A percentile compares a stretch with the other conserved stretches of the same genome.
phyloP scores from a whole-genome alignment of 2,888 invertebrate genomes.

The Protophormia terraenovae region DNA sequence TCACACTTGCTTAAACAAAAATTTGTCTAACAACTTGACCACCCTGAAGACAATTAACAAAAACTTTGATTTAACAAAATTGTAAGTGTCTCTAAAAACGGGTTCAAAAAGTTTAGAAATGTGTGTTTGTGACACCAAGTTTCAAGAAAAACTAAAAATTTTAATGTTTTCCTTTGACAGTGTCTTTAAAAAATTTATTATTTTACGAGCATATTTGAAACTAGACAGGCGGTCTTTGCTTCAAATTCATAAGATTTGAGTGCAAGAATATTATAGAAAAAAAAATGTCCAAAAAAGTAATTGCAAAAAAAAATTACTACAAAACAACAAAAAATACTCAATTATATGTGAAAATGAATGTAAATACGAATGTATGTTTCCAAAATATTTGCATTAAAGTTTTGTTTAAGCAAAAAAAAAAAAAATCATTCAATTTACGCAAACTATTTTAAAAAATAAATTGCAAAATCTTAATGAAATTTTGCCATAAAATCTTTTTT shows the following conservation, averaged over 20 bases:
- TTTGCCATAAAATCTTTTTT: conserved; percentile 31
- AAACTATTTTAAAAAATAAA: not conserved
- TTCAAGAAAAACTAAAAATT: not conserved
- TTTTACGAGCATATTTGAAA: conserved; percentile 2
- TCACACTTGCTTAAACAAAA: not conserved
- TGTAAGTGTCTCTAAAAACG: conserved; percentile 5
- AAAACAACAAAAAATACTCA: not conserved
- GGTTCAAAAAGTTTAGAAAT: conserved; percentile 10
- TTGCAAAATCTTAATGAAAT: conserved; percentile 18
- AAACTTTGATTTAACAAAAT: not conserved
- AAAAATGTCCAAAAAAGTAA: conserved; percentile 55
- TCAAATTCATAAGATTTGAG: not conserved
- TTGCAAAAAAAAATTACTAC: conserved; percentile 35
- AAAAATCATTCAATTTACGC: not conserved
- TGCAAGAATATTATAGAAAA: conserved; percentile 18
- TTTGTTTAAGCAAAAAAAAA: not conserved
- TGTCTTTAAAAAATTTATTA: conserved; percentile 4
- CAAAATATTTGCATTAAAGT: not conserved
- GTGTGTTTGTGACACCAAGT: not conserved
- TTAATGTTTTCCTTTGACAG: not conserved
- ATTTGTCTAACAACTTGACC: not conserved
- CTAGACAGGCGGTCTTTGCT: conserved; percentile 9
- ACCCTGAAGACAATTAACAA: conserved; percentile 7
- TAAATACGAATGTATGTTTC: no score
- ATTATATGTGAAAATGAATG: not conserved